Conservation (phyloP, 2,113 vertebrate species). For the Ahaetulla prasina region DNA sequence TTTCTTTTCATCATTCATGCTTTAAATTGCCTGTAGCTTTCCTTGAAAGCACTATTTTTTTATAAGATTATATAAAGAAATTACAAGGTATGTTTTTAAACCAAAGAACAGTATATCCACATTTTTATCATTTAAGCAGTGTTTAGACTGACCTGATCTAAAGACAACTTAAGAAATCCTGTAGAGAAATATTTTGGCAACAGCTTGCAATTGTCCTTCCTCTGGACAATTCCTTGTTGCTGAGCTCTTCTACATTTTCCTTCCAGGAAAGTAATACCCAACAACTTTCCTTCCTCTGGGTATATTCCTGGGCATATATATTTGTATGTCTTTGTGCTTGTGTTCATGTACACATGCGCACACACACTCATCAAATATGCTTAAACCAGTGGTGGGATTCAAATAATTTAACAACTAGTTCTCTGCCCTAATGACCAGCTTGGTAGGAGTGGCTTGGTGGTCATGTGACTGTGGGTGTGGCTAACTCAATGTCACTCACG, state of each 20-base stretch:
- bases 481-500: no score
- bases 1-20: not conserved
- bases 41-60: not conserved
- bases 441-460: no score
- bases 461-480: no score
- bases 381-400: no score
- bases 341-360: not conserved
- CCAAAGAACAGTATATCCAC: not conserved
- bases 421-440: no score
- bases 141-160: not conserved
- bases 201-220: not conserved
- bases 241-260: not conserved
- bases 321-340: not conserved
- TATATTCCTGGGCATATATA: not conserved
- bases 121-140: not conserved
- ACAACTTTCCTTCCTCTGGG: not conserved
- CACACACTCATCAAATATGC: not conserved
- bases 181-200: not conserved
- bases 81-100: not conserved
- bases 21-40: not conserved
- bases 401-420: no score
- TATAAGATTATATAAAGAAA: not conserved
- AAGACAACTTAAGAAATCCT: not conserved
- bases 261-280: not conserved
- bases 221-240: not conserved